Conservation (phyloP, 2,797 vertebrate species). For the Hypotaenidia okinawae region DNA sequence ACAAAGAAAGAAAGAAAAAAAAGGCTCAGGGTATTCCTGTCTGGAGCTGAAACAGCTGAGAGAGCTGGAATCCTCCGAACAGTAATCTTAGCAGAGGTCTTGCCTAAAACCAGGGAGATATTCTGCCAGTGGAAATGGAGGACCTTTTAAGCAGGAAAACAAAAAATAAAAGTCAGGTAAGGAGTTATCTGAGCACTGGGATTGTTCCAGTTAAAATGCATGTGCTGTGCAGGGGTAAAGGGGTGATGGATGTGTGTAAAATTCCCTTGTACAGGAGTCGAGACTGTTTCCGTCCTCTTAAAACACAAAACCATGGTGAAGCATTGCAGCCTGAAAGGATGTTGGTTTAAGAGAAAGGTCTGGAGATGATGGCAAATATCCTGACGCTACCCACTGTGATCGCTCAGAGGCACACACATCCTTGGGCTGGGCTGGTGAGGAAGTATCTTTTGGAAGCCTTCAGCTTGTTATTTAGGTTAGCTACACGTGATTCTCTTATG, state of each 20-base stretch:
- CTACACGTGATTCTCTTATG: background rate
- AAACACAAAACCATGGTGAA: background rate
- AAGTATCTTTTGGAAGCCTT: background rate
- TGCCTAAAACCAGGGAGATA: background rate
- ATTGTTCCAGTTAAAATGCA: background rate
- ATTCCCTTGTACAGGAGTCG: background rate
- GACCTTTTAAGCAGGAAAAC: background rate
- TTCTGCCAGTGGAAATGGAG: background rate
- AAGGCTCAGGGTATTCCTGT: background rate
- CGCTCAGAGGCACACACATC: background rate
- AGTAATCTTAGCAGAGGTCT: background rate
- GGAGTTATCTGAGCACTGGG: background rate
- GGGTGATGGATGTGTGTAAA: background rate
- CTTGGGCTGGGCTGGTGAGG: background rate
- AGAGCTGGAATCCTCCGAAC: background rate
- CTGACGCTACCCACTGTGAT: background rate
- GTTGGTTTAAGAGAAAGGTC: background rate
- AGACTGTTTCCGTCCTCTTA: background rate
- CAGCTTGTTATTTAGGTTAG: conserved; percentile 4
- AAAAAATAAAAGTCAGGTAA: background rate
- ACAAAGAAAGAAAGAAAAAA: too few species aligned
- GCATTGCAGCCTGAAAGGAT: background rate
- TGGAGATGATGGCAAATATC: background rate
- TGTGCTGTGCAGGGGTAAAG: background rate
- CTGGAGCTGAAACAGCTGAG: background rate